A percentile compares a stretch with the other conserved stretches of the same genome.
These are phyloP conservation scores for Leucophora obtusa DNA, from an alignment of 2,888 invertebrate species.

Conservation along the genomic window DNA sequence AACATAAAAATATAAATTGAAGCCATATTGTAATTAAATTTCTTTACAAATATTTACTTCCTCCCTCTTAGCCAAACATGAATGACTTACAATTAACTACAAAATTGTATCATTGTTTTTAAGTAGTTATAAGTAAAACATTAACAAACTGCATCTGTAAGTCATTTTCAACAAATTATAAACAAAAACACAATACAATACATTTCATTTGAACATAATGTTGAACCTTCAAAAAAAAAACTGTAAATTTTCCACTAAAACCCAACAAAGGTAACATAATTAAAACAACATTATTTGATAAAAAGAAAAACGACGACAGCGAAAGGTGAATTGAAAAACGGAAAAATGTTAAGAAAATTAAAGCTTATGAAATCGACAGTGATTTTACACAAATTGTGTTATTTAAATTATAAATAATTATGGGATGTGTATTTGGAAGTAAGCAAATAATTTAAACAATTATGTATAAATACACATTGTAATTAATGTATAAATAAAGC, in stretches of 20 bases:
- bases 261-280: neutral
- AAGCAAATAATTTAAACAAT: conserved; percentile 13
- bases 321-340: conserved; percentile 17
- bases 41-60: neutral
- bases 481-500: conserved; percentile 6
- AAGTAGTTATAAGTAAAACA: neutral
- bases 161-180: conserved; percentile 13
- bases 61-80: neutral
- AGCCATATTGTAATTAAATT: neutral
- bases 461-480: neutral
- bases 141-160: neutral
- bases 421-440: neutral
- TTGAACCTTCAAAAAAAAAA: conserved; percentile 8
- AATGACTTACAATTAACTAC: neutral
- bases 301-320: conserved; percentile 7
- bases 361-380: neutral
- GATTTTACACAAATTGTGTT: conserved; percentile 1
- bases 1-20: neutral
- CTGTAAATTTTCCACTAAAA: conserved; percentile 25
- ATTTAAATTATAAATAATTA: conserved; percentile 17
- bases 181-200: conserved; percentile 27
- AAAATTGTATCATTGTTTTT: neutral
- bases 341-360: conserved; percentile 20
- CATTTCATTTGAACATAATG: conserved; percentile 4
- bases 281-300: neutral